phyloP scores from a whole-genome alignment of 1,140 invertebrate genomes.

The Aphis gossypii region DNA sequence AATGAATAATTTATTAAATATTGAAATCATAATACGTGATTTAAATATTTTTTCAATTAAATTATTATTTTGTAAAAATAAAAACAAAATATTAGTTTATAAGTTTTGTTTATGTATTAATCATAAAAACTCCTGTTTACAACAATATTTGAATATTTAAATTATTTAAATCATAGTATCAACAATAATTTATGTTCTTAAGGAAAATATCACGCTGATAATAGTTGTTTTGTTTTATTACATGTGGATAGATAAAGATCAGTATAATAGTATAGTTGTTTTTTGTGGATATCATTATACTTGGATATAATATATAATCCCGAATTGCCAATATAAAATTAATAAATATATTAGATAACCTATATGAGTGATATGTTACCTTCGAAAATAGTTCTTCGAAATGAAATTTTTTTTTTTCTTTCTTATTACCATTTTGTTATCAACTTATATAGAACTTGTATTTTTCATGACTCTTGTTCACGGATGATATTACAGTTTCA shows the following conservation, averaged over 20 bases:
- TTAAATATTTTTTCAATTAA: too few relatives aligned
- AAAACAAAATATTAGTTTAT: too few relatives aligned
- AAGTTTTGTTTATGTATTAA: too few relatives aligned
- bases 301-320: neutral
- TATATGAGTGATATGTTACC: neutral
- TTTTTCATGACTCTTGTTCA: neutral
- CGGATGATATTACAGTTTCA: slow-evolving; percentile 12
- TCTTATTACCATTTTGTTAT: neutral
- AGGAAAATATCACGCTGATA: neutral
- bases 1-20: too few relatives aligned
- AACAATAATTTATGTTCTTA: neutral
- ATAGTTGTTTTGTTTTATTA: neutral
- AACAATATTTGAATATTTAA: neutral
- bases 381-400: neutral
- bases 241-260: neutral
- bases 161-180: neutral
- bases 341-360: neutral
- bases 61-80: too few relatives aligned
- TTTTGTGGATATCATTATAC: neutral
- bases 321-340: neutral
- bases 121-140: too few relatives aligned
- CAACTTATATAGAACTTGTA: neutral
- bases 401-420: neutral
- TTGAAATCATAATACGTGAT: too few relatives aligned
- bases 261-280: neutral